These are phyloP conservation scores for Chironomus riparius DNA, from an alignment of 2,888 invertebrate genomes.

Conservation along the genomic window DNA sequence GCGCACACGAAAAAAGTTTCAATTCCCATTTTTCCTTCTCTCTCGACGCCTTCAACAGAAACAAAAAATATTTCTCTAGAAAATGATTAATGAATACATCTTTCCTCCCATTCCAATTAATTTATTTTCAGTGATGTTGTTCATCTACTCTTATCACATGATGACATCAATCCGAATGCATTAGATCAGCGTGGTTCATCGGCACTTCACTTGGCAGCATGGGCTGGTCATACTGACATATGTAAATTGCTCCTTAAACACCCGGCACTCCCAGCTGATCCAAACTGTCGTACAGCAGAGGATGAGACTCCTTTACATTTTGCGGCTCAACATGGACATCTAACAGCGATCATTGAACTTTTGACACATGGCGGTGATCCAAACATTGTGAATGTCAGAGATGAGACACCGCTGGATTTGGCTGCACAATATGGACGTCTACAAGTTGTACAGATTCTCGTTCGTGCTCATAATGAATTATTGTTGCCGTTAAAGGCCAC, in stretches of 20 bases:
- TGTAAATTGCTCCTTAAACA: conserved; percentile 74
- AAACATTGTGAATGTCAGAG: conserved; percentile 72
- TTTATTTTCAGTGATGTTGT: conserved; percentile 66
- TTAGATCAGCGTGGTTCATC: conserved; percentile 86
- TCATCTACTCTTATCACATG: conserved; percentile 67
- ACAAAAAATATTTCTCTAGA: neutral
- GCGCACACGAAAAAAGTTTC: neutral
- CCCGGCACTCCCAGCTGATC: conserved; percentile 72
- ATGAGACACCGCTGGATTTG: conserved; percentile 87
- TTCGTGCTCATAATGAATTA: conserved; percentile 74
- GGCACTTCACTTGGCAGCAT: conserved; percentile 86
- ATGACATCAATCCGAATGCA: conserved; percentile 75
- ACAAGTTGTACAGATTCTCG: conserved; percentile 79
- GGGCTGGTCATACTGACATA: conserved; percentile 86
- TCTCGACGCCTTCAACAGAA: too few relatives aligned
- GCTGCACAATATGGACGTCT: conserved; percentile 81
- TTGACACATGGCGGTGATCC: conserved; percentile 82
- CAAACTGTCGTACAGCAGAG: conserved; percentile 76
- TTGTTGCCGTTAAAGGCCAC: conserved; percentile 56
- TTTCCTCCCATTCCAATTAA: neutral
- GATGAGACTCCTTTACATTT: conserved; percentile 89
- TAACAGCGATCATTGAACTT: conserved; percentile 71
- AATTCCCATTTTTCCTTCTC: too few relatives aligned
- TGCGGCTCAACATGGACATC: conserved; percentile 89
- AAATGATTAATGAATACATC: neutral